Percentiles rank a stretch among this genome's conserved stretches.
Evolutionary conservation across 2,113 vertebrate species (phyloP).

Genomic region (Phylloscopus trochilus): DNA sequence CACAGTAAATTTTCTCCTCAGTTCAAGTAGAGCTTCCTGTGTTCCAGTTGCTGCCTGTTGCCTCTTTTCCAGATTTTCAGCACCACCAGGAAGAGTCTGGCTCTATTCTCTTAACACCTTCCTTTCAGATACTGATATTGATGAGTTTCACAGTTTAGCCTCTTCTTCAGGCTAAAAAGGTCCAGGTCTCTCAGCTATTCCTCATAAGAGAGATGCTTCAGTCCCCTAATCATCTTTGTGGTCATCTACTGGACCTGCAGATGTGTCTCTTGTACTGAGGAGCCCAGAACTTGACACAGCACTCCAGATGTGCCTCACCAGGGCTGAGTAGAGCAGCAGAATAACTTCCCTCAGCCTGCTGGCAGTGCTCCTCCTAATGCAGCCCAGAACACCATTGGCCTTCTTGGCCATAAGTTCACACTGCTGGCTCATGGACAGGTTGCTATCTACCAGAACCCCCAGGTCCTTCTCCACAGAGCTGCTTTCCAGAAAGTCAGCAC

Average conservation of each 20-base stretch:
- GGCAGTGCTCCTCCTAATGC: no score
- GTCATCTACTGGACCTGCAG: background rate
- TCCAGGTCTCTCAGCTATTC: background rate
- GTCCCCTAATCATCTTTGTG: background rate
- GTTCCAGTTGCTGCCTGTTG: background rate
- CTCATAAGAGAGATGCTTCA: background rate
- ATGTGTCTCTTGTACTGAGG: background rate
- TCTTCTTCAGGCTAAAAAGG: background rate
- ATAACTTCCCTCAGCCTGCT: background rate
- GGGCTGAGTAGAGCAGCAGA: background rate
- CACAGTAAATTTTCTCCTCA: background rate
- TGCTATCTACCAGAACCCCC: background rate
- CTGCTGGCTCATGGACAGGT: background rate
- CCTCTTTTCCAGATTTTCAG: background rate
- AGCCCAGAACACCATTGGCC: rapidly evolving
- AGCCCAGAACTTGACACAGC: background rate
- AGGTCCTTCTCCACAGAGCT: background rate
- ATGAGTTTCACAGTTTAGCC: background rate
- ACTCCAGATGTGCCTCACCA: background rate
- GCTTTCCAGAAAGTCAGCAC: rapidly evolving
- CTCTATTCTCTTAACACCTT: background rate
- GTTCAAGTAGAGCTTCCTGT: background rate
- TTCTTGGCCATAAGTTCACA: background rate
- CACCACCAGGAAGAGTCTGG: background rate
- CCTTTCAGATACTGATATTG: background rate